Evolutionary conservation across 2,797 vertebrate species (phyloP), one percentile per base, ranked within the genome.

Genomic region (Ibycter americanus): DNA sequence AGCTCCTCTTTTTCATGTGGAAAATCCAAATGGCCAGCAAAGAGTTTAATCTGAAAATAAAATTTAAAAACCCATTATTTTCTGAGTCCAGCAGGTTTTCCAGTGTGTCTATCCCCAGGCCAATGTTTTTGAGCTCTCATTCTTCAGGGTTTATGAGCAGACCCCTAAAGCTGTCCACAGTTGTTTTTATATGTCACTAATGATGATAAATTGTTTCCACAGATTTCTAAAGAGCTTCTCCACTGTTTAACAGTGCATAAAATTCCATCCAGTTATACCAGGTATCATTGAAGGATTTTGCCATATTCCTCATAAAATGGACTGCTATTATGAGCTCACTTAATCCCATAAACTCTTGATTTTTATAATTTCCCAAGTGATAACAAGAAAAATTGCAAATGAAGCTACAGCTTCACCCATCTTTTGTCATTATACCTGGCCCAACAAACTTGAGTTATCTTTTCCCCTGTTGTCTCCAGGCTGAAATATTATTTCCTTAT

Each of bases 301-400:
- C 46, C 11, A 6, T 34, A 73, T 87, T 81, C 51, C 14, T 70
- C 51, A 58, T 83, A 66, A 90, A 90, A 94, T 29, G 34, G 26
- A 78, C 58, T 79, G 46, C 27, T 84, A 40, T 38, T 89, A 7
- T 61, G 73, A 76, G 58, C 68, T 88, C 80, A 42, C 68, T 83
- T 86, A 72, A 61, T 78, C 36, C 55, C 26, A 46, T 71, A 86
- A 86, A 88, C 38, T 14, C 77, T 61, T 68, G 51, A 62, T 88
- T 95, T 90, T 90, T 87, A 42, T 88, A 77, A 90, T 93, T 92
- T 86, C 77, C 66, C 66, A 68, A 65, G 51, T 54, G 49, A 82
- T 67, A 88, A 79, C 27, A 83, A 82, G 58, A 89, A 92, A 94
- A 96, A 94, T 34, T 84, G 54, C 58, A 91, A 93, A 97, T 61